Percentiles rank a stretch among this genome's conserved stretches.
Evolutionary conservation across 2,888 invertebrate genomes (phyloP).

Genomic region (Dasysyrphus tricinctus): DNA sequence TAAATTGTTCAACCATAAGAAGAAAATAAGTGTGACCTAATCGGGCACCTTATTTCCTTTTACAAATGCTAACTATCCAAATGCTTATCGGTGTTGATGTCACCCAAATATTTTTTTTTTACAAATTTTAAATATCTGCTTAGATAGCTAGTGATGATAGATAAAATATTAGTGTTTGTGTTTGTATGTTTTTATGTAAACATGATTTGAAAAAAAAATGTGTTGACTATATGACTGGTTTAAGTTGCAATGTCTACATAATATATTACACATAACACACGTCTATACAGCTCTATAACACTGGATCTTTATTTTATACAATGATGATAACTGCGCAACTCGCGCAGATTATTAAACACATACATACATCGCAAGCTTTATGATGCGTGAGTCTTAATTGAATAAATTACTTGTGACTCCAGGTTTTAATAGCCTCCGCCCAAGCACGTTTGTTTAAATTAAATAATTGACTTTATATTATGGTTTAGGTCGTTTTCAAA

Average conservation of each 20-base stretch:
- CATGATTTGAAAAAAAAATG: too few species aligned
- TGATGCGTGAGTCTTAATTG: slow-evolving; percentile 49
- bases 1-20: too few species aligned
- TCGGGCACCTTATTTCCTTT: too few species aligned
- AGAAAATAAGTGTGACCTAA: too few species aligned
- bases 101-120: background rate
- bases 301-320: too few species aligned
- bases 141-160: too few species aligned
- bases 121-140: background rate
- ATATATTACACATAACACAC: too few species aligned
- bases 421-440: slow-evolving; percentile 22
- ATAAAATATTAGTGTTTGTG: too few species aligned
- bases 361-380: background rate
- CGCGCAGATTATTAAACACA: slow-evolving; percentile 1
- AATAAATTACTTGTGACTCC: slow-evolving; percentile 32
- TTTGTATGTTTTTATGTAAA: too few species aligned
- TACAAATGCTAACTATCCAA: background rate
- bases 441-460: slow-evolving; percentile 39
- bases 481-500: slow-evolving; percentile 39
- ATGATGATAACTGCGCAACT: slow-evolving; percentile 41
- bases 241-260: too few species aligned
- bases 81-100: background rate
- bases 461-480: slow-evolving; percentile 47
- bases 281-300: too few species aligned
- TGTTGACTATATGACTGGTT: too few species aligned